A percentile compares a stretch with the other conserved stretches of the same genome.
phyloP scores from a whole-genome alignment of 2,888 invertebrate genomes.

The Dicyrtomina minuta region DNA sequence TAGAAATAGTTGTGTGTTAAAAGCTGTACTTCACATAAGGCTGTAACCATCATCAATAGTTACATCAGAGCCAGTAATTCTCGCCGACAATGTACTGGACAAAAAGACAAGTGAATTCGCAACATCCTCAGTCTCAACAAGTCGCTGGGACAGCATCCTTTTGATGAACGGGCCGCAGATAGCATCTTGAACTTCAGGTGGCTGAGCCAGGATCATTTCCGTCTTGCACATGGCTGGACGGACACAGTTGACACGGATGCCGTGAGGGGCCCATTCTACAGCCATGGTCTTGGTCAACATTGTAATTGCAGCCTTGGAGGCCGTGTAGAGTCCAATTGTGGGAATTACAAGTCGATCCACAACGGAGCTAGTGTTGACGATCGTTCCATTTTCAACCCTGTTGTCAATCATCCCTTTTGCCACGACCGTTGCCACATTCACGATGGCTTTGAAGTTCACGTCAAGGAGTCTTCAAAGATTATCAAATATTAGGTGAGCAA shows the following conservation, averaged over 20 bases:
- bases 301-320: background rate
- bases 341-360: background rate
- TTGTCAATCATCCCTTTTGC: constrained; percentile 12
- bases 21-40: too few relatives aligned
- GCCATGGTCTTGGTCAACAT: constrained; percentile 9
- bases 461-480: constrained; percentile 13
- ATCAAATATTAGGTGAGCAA: background rate
- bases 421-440: constrained; percentile 12
- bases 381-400: constrained; percentile 1
- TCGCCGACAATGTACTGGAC: too few relatives aligned
- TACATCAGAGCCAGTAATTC: too few relatives aligned
- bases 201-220: background rate
- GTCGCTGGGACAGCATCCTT: background rate
- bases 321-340: background rate
- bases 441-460: constrained; percentile 17
- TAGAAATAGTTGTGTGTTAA: too few relatives aligned
- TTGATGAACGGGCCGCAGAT: background rate
- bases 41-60: too few relatives aligned
- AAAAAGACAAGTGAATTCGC: too few relatives aligned
- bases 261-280: background rate
- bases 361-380: constrained; percentile 14
- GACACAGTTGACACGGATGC: constrained; percentile 7
- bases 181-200: background rate
- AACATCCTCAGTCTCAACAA: background rate
- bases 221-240: background rate